Base-by-base conservation (phyloP, 1,140 invertebrate genomes). In the Zaprionus ghesquierei region DNA sequence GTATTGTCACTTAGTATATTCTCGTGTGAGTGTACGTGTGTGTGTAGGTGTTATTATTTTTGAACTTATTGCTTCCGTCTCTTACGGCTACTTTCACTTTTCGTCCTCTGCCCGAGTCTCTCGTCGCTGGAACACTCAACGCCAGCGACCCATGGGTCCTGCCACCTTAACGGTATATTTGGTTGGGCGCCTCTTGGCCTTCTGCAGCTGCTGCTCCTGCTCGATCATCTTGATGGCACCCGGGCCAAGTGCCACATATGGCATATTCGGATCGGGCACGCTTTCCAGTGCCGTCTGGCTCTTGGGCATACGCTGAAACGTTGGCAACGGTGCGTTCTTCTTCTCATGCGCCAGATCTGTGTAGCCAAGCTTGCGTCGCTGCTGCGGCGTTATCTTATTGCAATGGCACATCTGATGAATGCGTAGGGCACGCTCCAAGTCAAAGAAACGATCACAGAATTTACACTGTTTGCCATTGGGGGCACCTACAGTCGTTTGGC, bases 271-370 rank as follows among this genome's bases (percentile, higher is more conserved):
- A 55, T 69, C 56, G 5, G 51, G 25, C 8, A 27, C 35, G 0
- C n/a, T 51, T 9, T 31, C 46, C 29, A 33, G 0, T 20, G 55
- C 23, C 15, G 35, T 3, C 3, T 55, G 22, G 27, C 50, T 23
- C 22, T 60, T 58, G 0, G 15, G 31, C 49, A 51, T 2, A 3
- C 69, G 69, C 38, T 65, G 58, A 25, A 87, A 81, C 8, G 12
- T 75, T 3, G 82, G 84, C 77, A 89, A 51, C 18, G 84, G 84
- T 0, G 84, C 64, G 12, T 68, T 73, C 68, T 89, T 89, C 61
- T 89, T 89, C 59, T 84, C 79, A 51, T 89, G 84, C 22, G 70
- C 69, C 49, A 89, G 31, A 18, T 89, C 84, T 2, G 84, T 89
- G 68, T 64, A 89, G 61, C 53, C 66, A n/a, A 89, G 49, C 18